Percentiles rank a stretch among this genome's conserved stretches.
These are phyloP conservation scores for Cassiopea xamachana DNA, from an alignment of 30 jellyfish, hydroid and myxozoan genomes.

Conservation along the genomic window DNA sequence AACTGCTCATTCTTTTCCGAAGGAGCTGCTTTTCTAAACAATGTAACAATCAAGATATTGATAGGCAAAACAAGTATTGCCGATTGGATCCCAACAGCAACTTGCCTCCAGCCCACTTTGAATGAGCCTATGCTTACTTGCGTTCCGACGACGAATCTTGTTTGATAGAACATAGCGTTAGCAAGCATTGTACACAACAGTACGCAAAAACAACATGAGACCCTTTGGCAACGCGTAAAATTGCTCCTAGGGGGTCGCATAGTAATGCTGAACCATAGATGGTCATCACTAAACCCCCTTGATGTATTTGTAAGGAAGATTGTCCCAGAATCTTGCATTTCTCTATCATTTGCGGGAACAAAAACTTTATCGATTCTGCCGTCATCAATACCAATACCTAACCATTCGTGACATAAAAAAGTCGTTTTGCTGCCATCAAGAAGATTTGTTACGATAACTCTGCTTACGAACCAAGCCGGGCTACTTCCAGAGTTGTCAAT, in stretches of 20 bases:
- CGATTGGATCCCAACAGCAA: constrained; percentile 78
- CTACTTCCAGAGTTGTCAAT: constrained; percentile 72
- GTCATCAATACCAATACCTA: constrained; percentile 67
- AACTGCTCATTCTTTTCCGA: not conserved
- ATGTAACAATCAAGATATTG: constrained; percentile 53
- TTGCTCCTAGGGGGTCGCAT: constrained; percentile 81
- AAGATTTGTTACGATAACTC: constrained; percentile 62
- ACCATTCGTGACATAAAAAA: constrained; percentile 75
- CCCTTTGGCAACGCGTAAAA: constrained; percentile 83
- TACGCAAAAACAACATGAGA: constrained; percentile 76
- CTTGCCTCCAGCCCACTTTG: constrained; percentile 68
- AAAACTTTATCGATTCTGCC: constrained; percentile 59
- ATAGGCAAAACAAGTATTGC: constrained; percentile 80
- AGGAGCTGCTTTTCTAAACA: constrained; percentile 71
- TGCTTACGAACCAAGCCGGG: constrained; percentile 90
- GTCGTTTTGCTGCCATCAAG: constrained; percentile 50
- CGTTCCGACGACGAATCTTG: constrained; percentile 9
- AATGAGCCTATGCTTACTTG: constrained; percentile 54
- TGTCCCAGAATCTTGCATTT: constrained; percentile 55
- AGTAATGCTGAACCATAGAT: constrained; percentile 84
- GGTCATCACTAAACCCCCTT: constrained; percentile 85
- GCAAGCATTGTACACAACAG: constrained; percentile 83
- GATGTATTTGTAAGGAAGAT: constrained; percentile 78
- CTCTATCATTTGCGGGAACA: constrained; percentile 58
- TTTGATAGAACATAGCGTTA: constrained; percentile 82